A percentile compares a stretch with the other conserved stretches of the same genome.
These are phyloP conservation scores for Cerceris rybyensis DNA, from an alignment of 2,888 invertebrate species.

Conservation along the genomic window DNA sequence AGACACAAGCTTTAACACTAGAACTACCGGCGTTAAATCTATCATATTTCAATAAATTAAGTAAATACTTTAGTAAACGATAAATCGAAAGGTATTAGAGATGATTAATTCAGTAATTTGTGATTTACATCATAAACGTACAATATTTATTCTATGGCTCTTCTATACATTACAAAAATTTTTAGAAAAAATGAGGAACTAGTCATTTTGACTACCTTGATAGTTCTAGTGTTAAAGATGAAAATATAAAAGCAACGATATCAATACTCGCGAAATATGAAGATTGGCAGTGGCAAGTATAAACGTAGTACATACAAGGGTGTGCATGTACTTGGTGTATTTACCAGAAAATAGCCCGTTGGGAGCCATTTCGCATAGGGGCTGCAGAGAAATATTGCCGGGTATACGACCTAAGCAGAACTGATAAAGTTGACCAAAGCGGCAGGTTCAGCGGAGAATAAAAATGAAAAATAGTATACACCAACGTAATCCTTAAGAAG, in stretches of 20 bases:
- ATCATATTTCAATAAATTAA: too few relatives aligned
- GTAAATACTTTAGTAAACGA: too few relatives aligned
- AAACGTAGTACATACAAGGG: background rate
- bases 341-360: constrained; percentile 24
- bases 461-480: constrained; percentile 29
- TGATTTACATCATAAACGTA: too few relatives aligned
- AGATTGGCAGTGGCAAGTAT: background rate
- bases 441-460: constrained; percentile 23
- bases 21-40: too few relatives aligned
- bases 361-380: constrained; percentile 15
- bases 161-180: too few relatives aligned
- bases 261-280: background rate
- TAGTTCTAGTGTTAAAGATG: background rate
- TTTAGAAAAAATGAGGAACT: too few relatives aligned
- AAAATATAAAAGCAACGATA: background rate
- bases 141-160: too few relatives aligned
- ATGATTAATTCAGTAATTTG: too few relatives aligned
- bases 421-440: constrained; percentile 24
- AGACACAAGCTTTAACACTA: background rate
- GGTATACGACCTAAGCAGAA: constrained; percentile 30
- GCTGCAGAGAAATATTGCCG: constrained; percentile 32
- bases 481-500: constrained; percentile 2
- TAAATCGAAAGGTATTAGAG: too few relatives aligned
- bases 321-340: constrained; percentile 12
- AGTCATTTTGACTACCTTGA: background rate